Evolutionary conservation across 1,140 invertebrate species (phyloP).

Genomic region (Brachionus manjavacas): DNA sequence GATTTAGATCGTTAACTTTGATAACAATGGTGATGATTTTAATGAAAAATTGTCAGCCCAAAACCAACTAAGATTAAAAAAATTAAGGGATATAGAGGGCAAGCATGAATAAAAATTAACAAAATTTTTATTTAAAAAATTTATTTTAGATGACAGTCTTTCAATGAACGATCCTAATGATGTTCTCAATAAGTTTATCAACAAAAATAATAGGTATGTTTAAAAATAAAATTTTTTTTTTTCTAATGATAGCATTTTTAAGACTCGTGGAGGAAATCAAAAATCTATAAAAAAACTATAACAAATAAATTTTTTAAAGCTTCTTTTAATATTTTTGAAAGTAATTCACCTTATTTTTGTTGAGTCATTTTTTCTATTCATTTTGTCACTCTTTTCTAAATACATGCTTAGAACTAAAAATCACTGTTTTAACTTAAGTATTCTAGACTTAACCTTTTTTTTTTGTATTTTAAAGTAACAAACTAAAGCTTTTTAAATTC

Average conservation of each 20-base stretch:
- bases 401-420: background rate
- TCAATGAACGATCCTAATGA: slow-evolving; percentile 36
- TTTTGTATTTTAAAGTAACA: background rate
- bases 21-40: background rate
- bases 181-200: slow-evolving; percentile 38
- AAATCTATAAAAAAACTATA: slow-evolving; percentile 18
- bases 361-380: background rate
- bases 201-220: slow-evolving; percentile 31
- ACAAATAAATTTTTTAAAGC: slow-evolving; percentile 21
- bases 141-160: slow-evolving; percentile 15
- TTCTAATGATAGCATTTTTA: background rate
- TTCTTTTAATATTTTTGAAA: background rate
- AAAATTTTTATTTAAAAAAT: background rate
- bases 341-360: background rate
- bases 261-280: slow-evolving; percentile 38
- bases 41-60: slow-evolving; percentile 3
- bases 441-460: background rate
- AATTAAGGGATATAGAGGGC: slow-evolving; percentile 24
- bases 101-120: background rate
- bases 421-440: background rate
- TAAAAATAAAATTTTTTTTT: background rate
- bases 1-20: background rate
- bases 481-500: background rate
- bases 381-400: background rate
- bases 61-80: slow-evolving; percentile 37